Conservation (phyloP, 92 coral and sea anemone genomes). For the Phenganax subtilis region DNA sequence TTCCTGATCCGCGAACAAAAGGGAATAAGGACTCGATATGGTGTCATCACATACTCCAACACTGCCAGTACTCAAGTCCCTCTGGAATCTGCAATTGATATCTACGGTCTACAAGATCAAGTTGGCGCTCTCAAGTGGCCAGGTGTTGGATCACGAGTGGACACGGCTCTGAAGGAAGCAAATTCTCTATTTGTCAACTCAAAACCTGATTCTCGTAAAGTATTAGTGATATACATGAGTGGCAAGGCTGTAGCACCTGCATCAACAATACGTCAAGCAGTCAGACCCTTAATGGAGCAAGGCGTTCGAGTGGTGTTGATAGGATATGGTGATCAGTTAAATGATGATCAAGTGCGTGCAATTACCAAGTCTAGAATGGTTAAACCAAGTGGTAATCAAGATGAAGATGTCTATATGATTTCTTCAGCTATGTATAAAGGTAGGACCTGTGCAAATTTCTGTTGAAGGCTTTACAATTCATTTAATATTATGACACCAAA, state of each 20-base stretch:
- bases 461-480: too few relatives aligned
- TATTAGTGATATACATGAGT: constrained; percentile 25
- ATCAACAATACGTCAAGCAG: constrained; percentile 34
- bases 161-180: constrained; percentile 18
- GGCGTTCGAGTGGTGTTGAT: constrained; percentile 36
- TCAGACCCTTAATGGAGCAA: constrained; percentile 16
- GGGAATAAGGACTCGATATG: constrained; percentile 12
- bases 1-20: constrained; percentile 17
- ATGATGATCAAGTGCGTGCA: constrained; percentile 14
- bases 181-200: constrained; percentile 19
- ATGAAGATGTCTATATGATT: constrained; percentile 18
- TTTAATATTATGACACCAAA: too few relatives aligned
- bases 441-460: background rate
- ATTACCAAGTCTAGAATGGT: constrained; percentile 4
- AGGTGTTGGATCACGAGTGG: constrained; percentile 20
- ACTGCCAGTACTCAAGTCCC: background rate
- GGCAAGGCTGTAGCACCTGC: constrained; percentile 6
- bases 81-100: constrained; percentile 5
- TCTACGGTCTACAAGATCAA: constrained; percentile 26
- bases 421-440: constrained; percentile 26
- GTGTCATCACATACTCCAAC: constrained; percentile 27
- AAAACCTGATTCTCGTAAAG: constrained; percentile 22
- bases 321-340: constrained; percentile 26
- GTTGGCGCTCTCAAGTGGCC: constrained; percentile 31
- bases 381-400: background rate